Evolutionary conservation across 2,113 vertebrate genomes (phyloP), one percentile per base, ranked within the genome.

Genomic region (Hoplias malabaricus): DNA sequence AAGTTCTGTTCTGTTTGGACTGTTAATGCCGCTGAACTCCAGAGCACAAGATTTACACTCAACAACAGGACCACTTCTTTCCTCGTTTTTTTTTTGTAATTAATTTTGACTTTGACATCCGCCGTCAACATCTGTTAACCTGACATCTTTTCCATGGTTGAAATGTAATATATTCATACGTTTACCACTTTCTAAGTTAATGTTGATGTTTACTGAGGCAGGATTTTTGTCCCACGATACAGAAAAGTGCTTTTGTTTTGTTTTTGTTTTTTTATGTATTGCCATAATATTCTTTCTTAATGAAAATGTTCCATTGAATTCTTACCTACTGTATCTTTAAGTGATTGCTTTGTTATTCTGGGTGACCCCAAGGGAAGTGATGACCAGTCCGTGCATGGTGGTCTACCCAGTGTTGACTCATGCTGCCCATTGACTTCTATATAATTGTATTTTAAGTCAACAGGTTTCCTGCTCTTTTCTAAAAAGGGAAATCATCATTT

Each of bases 211-310:
- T 73, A 71, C 27, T 33, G 82, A 92, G 88, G 88, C 91, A 86
- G 91, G 91, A 93, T 90, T 78, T 74, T 90, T 84, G 71, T 92
- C 91, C 91, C 84, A 86, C 78, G 90, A 83, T 75, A 42, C 54
- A 59, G 38, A 40, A 40, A 56, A 13, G 11, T 5, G 42, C 25
- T 14, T 4, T 27, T 53, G 38, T 73, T 79, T 79, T 23, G n/a
- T 63, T 36, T 16, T 71, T 63, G 16, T 57, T 57, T 57, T 59
- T 57, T 29, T 57, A 72, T 21, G 40, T 70, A 63, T 33, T 23
- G 19, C n/a, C 43, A 75, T 53, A 65, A 21, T 12, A 19, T 54
- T 70, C 21, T 4, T 50, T 69, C 27, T 53, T 21, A 54, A 36
- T 70, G 46, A 70, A 34, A 43, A 13, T 43, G n/a, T 27, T 16